Evolutionary conservation across 2,797 vertebrate species (phyloP).

Genomic region (Sebastes nivosus): DNA sequence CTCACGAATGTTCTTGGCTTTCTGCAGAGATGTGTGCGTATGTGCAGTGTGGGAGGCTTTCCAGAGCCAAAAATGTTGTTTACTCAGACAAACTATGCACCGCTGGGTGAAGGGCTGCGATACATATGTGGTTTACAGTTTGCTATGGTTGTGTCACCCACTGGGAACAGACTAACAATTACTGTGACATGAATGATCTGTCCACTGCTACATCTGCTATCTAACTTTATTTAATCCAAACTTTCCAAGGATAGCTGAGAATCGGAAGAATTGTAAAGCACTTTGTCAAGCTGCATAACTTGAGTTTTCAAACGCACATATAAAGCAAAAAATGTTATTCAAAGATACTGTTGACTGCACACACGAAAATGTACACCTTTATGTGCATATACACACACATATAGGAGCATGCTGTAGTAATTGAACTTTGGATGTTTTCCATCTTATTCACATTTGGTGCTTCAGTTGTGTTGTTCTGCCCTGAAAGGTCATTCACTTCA

Average conservation of each 20-base stretch:
- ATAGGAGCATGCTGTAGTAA: background rate
- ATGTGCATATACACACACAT: background rate
- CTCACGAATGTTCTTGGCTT: background rate
- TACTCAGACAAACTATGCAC: conserved; percentile 22
- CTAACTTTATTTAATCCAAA: background rate
- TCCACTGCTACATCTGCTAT: background rate
- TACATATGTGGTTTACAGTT: conserved; percentile 21
- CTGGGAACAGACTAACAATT: conserved; percentile 13
- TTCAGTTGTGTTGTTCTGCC: background rate
- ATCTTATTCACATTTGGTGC: background rate
- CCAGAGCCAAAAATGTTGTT: conserved; percentile 27
- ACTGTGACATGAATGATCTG: background rate
- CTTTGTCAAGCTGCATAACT: background rate
- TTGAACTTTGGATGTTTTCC: background rate
- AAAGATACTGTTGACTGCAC: background rate
- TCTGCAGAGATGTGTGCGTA: background rate
- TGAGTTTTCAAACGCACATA: background rate
- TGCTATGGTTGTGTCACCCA: background rate
- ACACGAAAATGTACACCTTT: background rate
- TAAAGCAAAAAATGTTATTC: background rate
- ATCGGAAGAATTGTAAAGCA: background rate
- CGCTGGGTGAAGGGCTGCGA: background rate
- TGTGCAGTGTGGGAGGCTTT: background rate
- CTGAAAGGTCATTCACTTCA: background rate
- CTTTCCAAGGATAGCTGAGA: background rate